Evolutionary conservation across 2,888 invertebrate species (phyloP).

Genomic region (Pocota personata): DNA sequence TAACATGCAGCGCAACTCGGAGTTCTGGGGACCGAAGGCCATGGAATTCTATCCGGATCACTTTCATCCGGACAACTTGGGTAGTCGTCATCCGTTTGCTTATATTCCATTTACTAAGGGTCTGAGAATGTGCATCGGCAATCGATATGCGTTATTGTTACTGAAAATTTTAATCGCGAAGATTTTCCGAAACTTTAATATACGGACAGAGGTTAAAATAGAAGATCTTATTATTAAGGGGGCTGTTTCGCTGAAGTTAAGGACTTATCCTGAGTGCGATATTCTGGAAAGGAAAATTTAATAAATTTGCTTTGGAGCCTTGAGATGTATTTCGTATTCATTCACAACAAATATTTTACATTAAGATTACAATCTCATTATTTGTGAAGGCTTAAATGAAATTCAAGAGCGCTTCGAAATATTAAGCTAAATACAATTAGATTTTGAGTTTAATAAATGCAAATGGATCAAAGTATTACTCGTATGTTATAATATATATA

Average conservation of each 20-base stretch:
- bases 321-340: no score
- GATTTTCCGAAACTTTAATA: slow-evolving; percentile 79
- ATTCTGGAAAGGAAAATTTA: slow-evolving; percentile 18
- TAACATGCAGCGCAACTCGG: slow-evolving; percentile 79
- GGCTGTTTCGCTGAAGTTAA: slow-evolving; percentile 79
- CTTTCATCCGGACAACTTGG: slow-evolving; percentile 76
- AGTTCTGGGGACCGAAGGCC: slow-evolving; percentile 80
- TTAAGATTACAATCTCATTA: not conserved
- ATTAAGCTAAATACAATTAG: not conserved
- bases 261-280: slow-evolving; percentile 78
- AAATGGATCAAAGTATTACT: not conserved
- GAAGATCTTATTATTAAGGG: slow-evolving; percentile 78
- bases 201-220: slow-evolving; percentile 77
- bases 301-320: not conserved
- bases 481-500: no score
- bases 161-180: slow-evolving; percentile 80
- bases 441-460: not conserved
- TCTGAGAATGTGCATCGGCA: slow-evolving; percentile 81
- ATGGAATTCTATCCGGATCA: slow-evolving; percentile 79
- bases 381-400: not conserved
- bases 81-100: slow-evolving; percentile 78
- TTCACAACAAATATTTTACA: not conserved
- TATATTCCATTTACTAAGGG: slow-evolving; percentile 81
- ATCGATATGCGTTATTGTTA: slow-evolving; percentile 79
- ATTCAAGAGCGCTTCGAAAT: not conserved